Evolutionary conservation across 2,113 vertebrate species (phyloP).

Genomic region (Pangasianodon gigas): DNA sequence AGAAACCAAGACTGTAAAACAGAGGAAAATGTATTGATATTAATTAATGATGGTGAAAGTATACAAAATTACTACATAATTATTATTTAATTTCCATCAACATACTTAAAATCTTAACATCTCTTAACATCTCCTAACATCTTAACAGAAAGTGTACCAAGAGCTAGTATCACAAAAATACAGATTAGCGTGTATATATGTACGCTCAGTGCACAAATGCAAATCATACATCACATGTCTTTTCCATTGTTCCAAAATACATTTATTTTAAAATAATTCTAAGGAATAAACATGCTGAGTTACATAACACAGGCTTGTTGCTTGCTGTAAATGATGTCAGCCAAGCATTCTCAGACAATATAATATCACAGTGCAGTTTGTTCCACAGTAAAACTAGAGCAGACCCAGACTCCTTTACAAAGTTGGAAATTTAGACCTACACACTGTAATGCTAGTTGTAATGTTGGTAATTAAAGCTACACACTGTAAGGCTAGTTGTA

Average conservation of each 20-base stretch:
- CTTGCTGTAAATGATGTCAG: not conserved
- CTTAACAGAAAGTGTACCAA: not conserved
- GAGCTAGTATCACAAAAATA: not conserved
- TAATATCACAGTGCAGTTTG: not conserved
- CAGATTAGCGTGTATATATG: too few species aligned
- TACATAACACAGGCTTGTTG: not conserved
- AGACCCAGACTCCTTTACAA: not conserved
- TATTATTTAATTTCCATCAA: not conserved
- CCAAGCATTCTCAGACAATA: not conserved
- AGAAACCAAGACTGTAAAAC: constrained; percentile 88
- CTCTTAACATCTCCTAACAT: too few species aligned
- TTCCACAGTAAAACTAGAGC: too few species aligned
- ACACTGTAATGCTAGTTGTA: too few species aligned
- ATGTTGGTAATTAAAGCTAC: too few species aligned
- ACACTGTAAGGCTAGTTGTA: too few species aligned
- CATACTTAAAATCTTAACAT: not conserved
- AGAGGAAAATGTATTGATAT: constrained; percentile 18
- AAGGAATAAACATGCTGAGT: not conserved
- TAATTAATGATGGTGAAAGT: not conserved
- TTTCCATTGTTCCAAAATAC: not conserved
- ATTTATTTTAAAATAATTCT: not conserved
- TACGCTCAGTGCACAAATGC: too few species aligned
- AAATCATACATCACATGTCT: too few species aligned
- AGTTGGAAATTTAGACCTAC: not conserved
- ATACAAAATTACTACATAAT: not conserved